Evolutionary conservation across 2,797 vertebrate genomes (phyloP).

Genomic region (Sebastiscus albofasciatus): DNA sequence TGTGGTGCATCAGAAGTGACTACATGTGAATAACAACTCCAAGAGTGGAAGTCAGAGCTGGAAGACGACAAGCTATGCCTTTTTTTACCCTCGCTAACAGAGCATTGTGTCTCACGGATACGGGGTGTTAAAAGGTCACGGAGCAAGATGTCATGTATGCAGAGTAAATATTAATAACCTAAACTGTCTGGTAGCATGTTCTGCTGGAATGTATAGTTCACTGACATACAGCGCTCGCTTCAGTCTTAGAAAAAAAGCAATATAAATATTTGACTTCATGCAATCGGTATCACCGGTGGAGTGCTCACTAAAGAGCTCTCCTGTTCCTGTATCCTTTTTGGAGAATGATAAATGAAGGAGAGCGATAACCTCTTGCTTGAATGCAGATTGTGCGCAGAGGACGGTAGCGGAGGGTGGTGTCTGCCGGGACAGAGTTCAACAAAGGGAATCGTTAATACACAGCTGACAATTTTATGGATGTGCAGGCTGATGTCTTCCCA

Average conservation of each 20-base stretch:
- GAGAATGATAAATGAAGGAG: constrained; percentile 56
- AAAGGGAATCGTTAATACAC: constrained; percentile 75
- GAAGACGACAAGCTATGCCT: neutral
- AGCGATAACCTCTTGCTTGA: constrained; percentile 24
- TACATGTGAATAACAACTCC: constrained; percentile 22
- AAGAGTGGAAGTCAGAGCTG: neutral
- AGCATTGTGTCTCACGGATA: constrained; percentile 1
- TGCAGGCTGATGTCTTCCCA: constrained; percentile 73
- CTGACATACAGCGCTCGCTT: neutral
- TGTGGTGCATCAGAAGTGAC: neutral
- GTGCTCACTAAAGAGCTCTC: constrained; percentile 21
- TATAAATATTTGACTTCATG: constrained; percentile 65
- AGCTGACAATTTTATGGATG: constrained; percentile 74
- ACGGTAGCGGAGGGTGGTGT: constrained; percentile 31
- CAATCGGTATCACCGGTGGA: constrained; percentile 21
- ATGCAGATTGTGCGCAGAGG: constrained; percentile 32
- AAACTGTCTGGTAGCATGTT: constrained; percentile 24
- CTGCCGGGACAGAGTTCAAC: constrained; percentile 59
- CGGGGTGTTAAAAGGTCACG: constrained; percentile 15
- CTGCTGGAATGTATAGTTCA: constrained; percentile 2
- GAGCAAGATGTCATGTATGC: constrained; percentile 26
- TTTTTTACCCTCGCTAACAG: constrained; percentile 11
- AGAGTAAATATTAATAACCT: constrained; percentile 54
- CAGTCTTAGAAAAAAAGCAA: constrained; percentile 7
- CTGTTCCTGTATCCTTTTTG: constrained; percentile 34